Evolutionary conservation across 2,888 invertebrate genomes (phyloP).

Genomic region (Cantharis rustica): DNA sequence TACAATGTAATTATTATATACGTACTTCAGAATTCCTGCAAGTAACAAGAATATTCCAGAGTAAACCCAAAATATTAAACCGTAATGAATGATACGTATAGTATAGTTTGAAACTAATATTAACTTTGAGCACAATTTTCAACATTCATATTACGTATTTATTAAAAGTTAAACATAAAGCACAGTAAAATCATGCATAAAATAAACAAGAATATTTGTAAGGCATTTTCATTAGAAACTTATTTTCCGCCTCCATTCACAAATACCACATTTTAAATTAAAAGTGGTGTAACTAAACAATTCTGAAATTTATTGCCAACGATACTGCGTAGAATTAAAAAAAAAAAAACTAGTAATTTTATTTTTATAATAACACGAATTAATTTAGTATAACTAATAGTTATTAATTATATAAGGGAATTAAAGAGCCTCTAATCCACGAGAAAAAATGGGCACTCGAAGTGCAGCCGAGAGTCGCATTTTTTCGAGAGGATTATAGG

Average conservation of each 20-base stretch:
- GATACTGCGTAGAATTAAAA: too few species aligned
- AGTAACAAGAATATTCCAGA: neutral
- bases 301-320: too few species aligned
- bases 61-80: neutral
- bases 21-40: neutral
- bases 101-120: neutral
- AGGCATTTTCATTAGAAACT: neutral
- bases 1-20: neutral
- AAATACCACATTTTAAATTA: neutral
- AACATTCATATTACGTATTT: neutral
- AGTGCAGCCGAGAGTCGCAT: too few species aligned
- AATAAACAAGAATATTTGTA: neutral
- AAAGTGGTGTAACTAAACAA: neutral
- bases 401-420: too few species aligned
- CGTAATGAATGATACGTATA: neutral
- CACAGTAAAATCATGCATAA: neutral
- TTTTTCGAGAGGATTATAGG: too few species aligned
- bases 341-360: too few species aligned
- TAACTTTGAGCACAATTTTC: neutral
- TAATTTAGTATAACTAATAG: too few species aligned
- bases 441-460: too few species aligned
- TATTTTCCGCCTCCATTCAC: neutral
- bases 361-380: too few species aligned
- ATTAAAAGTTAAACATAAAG: neutral
- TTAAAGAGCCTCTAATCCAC: too few species aligned